phyloP scores from a whole-genome alignment of 2,113 vertebrate genomes.

The Tetrax tetrax region DNA sequence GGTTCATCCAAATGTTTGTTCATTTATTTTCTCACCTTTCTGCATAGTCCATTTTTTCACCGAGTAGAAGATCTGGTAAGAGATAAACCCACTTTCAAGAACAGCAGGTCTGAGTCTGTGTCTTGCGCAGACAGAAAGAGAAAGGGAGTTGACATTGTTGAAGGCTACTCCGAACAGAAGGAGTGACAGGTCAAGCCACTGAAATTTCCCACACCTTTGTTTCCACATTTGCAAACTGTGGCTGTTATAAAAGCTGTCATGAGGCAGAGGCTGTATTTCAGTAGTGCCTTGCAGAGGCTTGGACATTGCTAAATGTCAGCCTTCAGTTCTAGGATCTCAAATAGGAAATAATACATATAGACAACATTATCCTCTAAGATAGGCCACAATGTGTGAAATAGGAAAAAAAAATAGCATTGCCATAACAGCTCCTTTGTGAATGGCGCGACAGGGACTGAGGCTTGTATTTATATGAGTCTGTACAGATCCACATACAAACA shows the following conservation, averaged over 20 bases:
- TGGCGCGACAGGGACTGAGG: slow-evolving; percentile 49
- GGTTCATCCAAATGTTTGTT: not conserved
- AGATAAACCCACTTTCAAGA: not conserved
- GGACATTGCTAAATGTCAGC: not conserved
- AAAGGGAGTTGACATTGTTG: not conserved
- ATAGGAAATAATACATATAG: slow-evolving; percentile 37
- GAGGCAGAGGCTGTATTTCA: not conserved
- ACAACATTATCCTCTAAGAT: slow-evolving; percentile 50
- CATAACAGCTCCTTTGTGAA: slow-evolving; percentile 54
- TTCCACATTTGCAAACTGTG: not conserved
- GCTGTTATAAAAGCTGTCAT: not conserved
- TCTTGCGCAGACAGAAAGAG: not conserved
- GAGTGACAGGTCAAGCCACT: not conserved
- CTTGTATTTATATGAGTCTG: slow-evolving; percentile 32
- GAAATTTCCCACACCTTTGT: not conserved
- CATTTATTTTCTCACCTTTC: rapidly evolving
- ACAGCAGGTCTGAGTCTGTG: not conserved
- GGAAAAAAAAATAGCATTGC: not conserved
- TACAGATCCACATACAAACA: slow-evolving; percentile 22
- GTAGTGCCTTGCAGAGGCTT: not conserved
- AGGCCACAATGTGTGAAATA: slow-evolving; percentile 2
- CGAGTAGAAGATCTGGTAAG: not conserved
- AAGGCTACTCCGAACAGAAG: not conserved
- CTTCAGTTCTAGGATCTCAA: not conserved
- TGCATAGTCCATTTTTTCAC: not conserved